Base-by-base conservation (phyloP, 2,113 vertebrate species). In the Megaleporinus macrocephalus region DNA sequence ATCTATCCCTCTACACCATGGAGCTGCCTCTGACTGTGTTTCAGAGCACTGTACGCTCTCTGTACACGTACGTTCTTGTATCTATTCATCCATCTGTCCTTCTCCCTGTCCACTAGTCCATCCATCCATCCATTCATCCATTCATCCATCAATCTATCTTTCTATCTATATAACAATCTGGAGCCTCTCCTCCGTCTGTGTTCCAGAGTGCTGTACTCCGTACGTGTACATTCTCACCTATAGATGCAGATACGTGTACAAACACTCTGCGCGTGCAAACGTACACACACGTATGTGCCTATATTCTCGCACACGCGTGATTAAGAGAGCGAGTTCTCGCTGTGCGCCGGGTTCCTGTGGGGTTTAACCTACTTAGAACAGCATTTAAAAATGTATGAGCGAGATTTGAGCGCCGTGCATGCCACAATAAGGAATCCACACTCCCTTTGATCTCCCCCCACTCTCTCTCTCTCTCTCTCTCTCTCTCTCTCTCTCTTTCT, bases 331-430 rank as follows among this genome's bases (percentile, higher is more conserved):
- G 63, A 65, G 76, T 70, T 73, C 71, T 71, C 79, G 66, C 72
- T 65, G 57, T 76, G 81, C 83, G 66, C 80, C 77, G 66, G 73
- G 73, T 77, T 76, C 72, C 77, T 75, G 65, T 80, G 84, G 77
- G 81, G 57, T 83, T 86, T 86, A 83, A 83, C 84, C 84, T 86
- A 86, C 84, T 86, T 86, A 80, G 72, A 71, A 29, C 7, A 66
- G 18, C 33, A 57, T 83, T 86, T 80, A 86, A 86, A 83, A 86
- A 86, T 86, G 81, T 68, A 86, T 86, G 84, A 86, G 77, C 51
- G 81, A 76, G 84, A 86, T 73, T 80, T 33, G 76, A 83, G 81
- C 74, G 81, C 77, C 6, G 73, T 29, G 73, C 62, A 30, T 65
- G 41, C 78, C 66, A 84, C 83, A 84, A 83, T 81, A 53, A 79